These are phyloP conservation scores for Trilocha varians DNA, from an alignment of 2,888 invertebrate genomes.

Conservation along the genomic window DNA sequence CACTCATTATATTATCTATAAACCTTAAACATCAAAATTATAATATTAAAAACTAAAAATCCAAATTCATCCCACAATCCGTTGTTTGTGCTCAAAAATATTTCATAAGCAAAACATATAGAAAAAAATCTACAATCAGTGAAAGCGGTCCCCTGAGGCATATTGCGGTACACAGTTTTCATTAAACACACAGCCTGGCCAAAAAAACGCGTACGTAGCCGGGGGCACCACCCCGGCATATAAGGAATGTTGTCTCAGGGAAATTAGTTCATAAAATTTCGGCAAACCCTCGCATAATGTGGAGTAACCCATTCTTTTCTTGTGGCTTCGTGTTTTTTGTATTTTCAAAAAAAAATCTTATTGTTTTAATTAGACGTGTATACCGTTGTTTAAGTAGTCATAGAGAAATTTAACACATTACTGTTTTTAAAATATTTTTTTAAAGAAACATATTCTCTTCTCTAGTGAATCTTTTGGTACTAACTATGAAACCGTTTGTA, in stretches of 20 bases:
- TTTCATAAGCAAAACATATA: conserved; percentile 48
- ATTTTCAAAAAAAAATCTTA: no score
- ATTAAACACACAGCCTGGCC: conserved; percentile 60
- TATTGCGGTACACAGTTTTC: conserved; percentile 65
- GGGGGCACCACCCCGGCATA: conserved; percentile 44
- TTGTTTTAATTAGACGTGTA: no score
- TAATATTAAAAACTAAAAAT: no score
- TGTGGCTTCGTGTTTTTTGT: conserved; percentile 1
- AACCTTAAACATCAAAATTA: no score
- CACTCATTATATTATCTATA: no score
- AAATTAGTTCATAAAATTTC: conserved; percentile 68
- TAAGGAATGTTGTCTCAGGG: conserved; percentile 63
- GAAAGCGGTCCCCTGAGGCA: conserved; percentile 60
- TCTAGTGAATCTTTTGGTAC: no score
- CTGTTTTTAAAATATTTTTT: no score
- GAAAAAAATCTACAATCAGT: conserved; percentile 61
- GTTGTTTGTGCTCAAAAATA: conserved; percentile 38
- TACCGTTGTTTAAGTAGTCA: no score
- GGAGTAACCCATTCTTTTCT: conserved; percentile 11
- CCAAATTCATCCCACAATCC: no score
- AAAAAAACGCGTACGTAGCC: conserved; percentile 55
- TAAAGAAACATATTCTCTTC: no score
- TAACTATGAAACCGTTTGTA: no score
- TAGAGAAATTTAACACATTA: no score
- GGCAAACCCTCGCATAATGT: conserved; percentile 33